Percentiles rank a stretch among this genome's conserved stretches.
Conservation (phyloP, 2,113 vertebrate genomes). For the Nerophis lumbriciformis region DNA sequence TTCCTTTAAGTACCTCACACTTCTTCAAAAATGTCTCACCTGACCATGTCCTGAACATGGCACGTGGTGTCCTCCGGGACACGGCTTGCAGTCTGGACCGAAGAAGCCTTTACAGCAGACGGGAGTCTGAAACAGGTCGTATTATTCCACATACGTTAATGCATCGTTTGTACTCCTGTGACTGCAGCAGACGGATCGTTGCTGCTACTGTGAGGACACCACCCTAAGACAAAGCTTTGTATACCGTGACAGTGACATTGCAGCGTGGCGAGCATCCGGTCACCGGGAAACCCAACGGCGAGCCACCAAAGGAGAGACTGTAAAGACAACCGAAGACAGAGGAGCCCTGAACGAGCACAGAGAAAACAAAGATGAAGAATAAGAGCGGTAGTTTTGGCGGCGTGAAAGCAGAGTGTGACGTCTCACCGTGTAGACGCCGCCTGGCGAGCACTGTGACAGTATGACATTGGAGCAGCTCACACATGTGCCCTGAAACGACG, state of each 20-base stretch:
- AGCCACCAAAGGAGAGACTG: not conserved
- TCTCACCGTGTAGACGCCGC: conserved; percentile 66
- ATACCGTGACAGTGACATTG: conserved; percentile 70
- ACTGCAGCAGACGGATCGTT: not conserved
- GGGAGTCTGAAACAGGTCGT: conserved; percentile 61
- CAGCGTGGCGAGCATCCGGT: conserved; percentile 69
- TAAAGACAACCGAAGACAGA: conserved; percentile 63
- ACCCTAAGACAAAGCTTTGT: not conserved
- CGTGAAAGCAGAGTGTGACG: not conserved
- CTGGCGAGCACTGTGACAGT: conserved; percentile 59
- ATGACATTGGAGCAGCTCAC: conserved; percentile 50
- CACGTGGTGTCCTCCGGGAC: conserved; percentile 79
- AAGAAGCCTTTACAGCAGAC: conserved; percentile 89
- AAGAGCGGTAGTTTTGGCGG: too few relatives aligned
- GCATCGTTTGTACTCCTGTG: not conserved
- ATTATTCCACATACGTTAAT: too few relatives aligned
- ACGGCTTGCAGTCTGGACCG: conserved; percentile 79
- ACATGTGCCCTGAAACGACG: conserved; percentile 67
- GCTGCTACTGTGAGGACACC: not conserved
- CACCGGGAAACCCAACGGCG: conserved; percentile 10
- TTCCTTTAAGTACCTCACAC: too few relatives aligned
- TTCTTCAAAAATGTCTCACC: conserved; percentile 54
- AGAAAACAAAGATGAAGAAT: not conserved
- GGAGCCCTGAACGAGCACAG: conserved; percentile 27
- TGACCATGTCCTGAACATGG: conserved; percentile 84